These are phyloP conservation scores for Prionailurus bengalensis DNA, from an alignment of 2,113 vertebrate genomes.

Conservation along the genomic window DNA sequence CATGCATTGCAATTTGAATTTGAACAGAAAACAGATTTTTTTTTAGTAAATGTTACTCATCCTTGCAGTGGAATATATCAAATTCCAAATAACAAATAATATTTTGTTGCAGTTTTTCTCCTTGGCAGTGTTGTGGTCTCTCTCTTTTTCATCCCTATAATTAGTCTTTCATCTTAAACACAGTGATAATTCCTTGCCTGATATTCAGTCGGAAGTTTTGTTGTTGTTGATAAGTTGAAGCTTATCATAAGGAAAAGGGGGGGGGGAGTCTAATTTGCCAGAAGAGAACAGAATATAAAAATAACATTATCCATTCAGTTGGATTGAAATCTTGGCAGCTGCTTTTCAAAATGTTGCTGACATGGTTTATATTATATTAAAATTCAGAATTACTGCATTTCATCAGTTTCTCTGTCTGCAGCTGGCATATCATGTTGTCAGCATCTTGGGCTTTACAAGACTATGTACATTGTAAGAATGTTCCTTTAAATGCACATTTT, in stretches of 20 bases:
- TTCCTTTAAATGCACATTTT: slow-evolving; percentile 86
- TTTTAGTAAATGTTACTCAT: not conserved
- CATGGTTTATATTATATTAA: slow-evolving; percentile 90
- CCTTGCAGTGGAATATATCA: not conserved
- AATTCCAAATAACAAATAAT: slow-evolving; percentile 67
- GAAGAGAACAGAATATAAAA: slow-evolving; percentile 87
- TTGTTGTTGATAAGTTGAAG: slow-evolving; percentile 74
- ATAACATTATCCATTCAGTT: slow-evolving; percentile 86
- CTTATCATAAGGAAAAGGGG: slow-evolving; percentile 69
- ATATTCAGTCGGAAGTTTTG: slow-evolving; percentile 71
- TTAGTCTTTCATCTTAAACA: slow-evolving; percentile 79
- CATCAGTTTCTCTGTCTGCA: slow-evolving; percentile 92
- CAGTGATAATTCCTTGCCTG: slow-evolving; percentile 67
- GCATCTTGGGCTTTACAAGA: slow-evolving; percentile 89
- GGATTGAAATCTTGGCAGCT: slow-evolving; percentile 89
- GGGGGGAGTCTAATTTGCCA: slow-evolving; percentile 83
- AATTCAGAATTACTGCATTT: slow-evolving; percentile 90
- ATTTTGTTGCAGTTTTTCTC: not conserved
- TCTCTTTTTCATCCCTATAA: slow-evolving; percentile 70
- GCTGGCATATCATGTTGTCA: slow-evolving; percentile 93
- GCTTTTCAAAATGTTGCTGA: slow-evolving; percentile 91
- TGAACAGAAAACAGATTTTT: slow-evolving; percentile 66
- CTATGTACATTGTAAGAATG: slow-evolving; percentile 76
- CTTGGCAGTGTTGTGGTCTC: not conserved
- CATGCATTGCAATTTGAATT: slow-evolving; percentile 56